Base-by-base conservation (phyloP, 2,888 invertebrate species). In the Euphydryas editha region DNA sequence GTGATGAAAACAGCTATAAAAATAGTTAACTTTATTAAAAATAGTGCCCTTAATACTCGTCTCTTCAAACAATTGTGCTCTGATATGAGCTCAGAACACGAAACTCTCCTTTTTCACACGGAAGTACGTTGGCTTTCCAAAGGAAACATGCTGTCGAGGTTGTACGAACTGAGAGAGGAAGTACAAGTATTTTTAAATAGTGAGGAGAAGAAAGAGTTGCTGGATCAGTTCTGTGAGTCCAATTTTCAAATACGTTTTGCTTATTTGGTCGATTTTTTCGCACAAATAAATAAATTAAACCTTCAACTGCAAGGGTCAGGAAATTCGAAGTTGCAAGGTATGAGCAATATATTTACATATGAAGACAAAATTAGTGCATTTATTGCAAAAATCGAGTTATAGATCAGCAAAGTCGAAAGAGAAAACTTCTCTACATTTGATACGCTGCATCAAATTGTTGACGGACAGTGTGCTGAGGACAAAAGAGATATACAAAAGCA, bases 231-330 rank as follows among this genome's bases (percentile, higher is more conserved):
- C 49, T 24, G 70, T 70, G 49, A 71, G 70, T 56, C 47, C 57
- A 55, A 63, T 70, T 65, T 42, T n/a, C 20, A 24, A 57, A 39
- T 58, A 57, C 5, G 42, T 10, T 58, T 58, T 44, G 57, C 57
- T 44, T 58, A 58, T 58, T 17, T 58, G 24, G 42, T 44, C 20
- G 57, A 44, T n/a, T 24, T 58, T 20, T 58, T 58, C 11, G 59
- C 44, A 13, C 46, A 24, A 46, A 8, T 59, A 46, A 59, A 59
- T 46, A 21, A 44, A 17, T 46, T 59, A 17, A 72, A 73, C 62
- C 68, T 73, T 62, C 69, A 69, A 72, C 51, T 75, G 59, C 69
- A 72, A 69, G 72, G 72, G 44, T 44, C 44, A 15, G 17, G 17
- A 44, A 44, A 44, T 44, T 44, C 7, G 17, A 44, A 44, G 44